These are phyloP conservation scores for Leucophora obtusa DNA, from an alignment of 2,888 invertebrate genomes.

Conservation along the genomic window DNA sequence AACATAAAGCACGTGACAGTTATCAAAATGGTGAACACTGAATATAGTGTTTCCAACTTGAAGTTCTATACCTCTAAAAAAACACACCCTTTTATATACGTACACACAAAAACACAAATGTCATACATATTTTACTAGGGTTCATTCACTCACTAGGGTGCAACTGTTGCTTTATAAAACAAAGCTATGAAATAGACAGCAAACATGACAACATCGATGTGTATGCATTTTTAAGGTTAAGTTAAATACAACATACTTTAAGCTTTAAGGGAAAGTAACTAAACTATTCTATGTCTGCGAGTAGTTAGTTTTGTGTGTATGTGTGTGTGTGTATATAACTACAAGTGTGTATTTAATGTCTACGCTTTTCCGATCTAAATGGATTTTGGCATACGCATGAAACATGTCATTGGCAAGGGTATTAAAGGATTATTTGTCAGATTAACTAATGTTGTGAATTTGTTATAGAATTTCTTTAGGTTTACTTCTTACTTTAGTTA, in stretches of 20 bases:
- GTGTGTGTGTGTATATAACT: conserved; percentile 10
- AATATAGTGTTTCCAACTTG: too few relatives aligned
- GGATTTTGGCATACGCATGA: conserved; percentile 20
- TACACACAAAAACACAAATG: neutral
- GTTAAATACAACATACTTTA: conserved; percentile 13
- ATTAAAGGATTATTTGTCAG: conserved; percentile 41
- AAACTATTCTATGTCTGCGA: conserved; percentile 8
- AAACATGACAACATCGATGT: conserved; percentile 39
- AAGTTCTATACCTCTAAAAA: too few relatives aligned
- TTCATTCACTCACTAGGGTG: conserved; percentile 42
- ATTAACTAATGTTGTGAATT: conserved; percentile 29
- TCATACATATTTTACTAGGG: neutral
- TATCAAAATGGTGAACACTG: too few relatives aligned
- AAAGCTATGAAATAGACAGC: conserved; percentile 39
- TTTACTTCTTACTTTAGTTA: neutral
- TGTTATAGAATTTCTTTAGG: neutral
- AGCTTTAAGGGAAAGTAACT: conserved; percentile 16
- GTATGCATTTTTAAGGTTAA: conserved; percentile 26
- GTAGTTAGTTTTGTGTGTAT: conserved; percentile 3
- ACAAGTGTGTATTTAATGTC: neutral
- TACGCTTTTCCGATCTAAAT: neutral
- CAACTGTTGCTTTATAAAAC: conserved; percentile 54
- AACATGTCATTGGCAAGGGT: conserved; percentile 35
- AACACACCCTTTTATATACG: too few relatives aligned
- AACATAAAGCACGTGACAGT: too few relatives aligned